Conservation (phyloP, 2,113 vertebrate genomes). For the Anoplopoma fimbria region DNA sequence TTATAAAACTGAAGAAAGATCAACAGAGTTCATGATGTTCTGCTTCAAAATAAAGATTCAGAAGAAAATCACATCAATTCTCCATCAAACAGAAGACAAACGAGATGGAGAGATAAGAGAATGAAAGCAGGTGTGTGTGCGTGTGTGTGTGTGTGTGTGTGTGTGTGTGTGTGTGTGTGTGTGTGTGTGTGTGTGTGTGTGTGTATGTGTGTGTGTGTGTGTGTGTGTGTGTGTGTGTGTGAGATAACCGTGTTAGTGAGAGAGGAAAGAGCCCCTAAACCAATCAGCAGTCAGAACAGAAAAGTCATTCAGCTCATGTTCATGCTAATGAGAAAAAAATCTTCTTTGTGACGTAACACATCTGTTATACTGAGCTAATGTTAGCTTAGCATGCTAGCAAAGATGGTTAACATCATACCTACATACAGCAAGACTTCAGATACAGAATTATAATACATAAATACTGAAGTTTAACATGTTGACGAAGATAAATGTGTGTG, state of each 20-base stretch:
- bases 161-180: slow-evolving; percentile 9
- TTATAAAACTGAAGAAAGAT: background rate
- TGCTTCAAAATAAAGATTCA: too few relatives aligned
- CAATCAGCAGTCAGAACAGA: slow-evolving; percentile 46
- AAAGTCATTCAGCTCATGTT: background rate
- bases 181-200: slow-evolving; percentile 18
- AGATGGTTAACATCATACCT: too few relatives aligned
- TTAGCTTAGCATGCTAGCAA: too few relatives aligned
- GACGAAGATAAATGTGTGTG: too few relatives aligned
- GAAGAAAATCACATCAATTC: slow-evolving; percentile 46
- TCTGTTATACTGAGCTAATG: too few relatives aligned
- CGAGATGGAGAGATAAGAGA: slow-evolving; percentile 46
- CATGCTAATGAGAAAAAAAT: background rate
- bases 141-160: slow-evolving; percentile 26
- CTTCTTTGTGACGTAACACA: too few relatives aligned
- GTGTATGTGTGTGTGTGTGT: slow-evolving; percentile 31
- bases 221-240: slow-evolving; percentile 26
- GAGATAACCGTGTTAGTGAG: slow-evolving; percentile 42
- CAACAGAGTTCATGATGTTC: background rate
- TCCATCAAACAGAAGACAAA: slow-evolving; percentile 15
- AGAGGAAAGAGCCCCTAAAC: slow-evolving; percentile 43
- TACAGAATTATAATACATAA: too few relatives aligned
- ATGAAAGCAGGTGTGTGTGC: slow-evolving; percentile 11
- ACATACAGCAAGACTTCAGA: too few relatives aligned
- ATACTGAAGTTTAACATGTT: too few relatives aligned